A percentile compares a stretch with the other conserved stretches of the same genome.
These are phyloP conservation scores for Myrmophylax atrothorax DNA, from an alignment of 2,113 vertebrate species.

Conservation along the genomic window DNA sequence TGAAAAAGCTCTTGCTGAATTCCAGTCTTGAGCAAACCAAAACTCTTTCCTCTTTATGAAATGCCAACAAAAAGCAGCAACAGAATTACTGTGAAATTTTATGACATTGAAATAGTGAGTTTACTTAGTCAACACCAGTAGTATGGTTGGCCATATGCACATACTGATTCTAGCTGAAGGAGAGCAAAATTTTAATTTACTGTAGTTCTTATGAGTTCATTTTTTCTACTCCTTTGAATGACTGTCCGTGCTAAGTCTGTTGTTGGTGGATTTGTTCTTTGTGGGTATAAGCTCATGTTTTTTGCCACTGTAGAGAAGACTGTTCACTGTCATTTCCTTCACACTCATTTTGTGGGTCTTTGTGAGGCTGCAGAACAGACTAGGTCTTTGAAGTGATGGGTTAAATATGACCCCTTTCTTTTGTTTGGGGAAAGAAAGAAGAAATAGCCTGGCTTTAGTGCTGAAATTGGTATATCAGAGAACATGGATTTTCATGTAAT, in stretches of 20 bases:
- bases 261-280: not conserved
- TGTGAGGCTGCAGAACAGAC: not conserved
- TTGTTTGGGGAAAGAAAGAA: not conserved
- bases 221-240: not conserved
- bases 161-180: not conserved
- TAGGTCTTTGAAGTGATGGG: not conserved
- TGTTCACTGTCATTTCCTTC: not conserved
- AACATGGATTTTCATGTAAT: not conserved
- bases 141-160: not conserved
- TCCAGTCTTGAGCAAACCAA: not conserved
- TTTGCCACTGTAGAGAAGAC: not conserved
- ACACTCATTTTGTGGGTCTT: not conserved
- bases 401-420: not conserved
- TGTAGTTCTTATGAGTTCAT: not conserved
- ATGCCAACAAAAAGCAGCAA: not conserved
- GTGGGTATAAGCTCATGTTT: not conserved
- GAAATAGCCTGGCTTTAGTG: not conserved
- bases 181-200: not conserved
- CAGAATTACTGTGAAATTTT: not conserved
- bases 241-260: not conserved
- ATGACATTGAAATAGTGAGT: not conserved
- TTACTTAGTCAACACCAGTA: not conserved
- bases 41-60: not conserved
- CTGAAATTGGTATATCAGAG: not conserved
- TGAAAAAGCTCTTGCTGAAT: not conserved